A percentile compares a stretch with the other conserved stretches of the same genome.
Evolutionary conservation across 2,797 vertebrate genomes (phyloP).

Genomic region (Myoxocephalus aenaeus): DNA sequence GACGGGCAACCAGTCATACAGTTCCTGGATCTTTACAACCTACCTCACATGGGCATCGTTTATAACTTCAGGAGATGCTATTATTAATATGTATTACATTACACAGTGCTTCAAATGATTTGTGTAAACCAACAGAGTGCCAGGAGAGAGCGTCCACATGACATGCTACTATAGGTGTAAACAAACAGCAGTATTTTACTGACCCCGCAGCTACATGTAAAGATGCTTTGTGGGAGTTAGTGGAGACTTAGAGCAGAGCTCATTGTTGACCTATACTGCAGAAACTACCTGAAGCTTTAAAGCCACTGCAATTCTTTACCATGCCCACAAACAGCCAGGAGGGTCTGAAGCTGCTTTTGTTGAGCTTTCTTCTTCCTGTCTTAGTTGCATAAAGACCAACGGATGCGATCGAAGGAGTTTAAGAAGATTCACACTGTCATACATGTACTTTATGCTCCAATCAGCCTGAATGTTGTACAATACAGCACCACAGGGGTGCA

Average conservation of each 20-base stretch:
- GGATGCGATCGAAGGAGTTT: background rate
- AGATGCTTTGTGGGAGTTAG: background rate
- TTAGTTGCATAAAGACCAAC: background rate
- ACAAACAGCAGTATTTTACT: slow-evolving; percentile 58
- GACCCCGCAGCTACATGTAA: slow-evolving; percentile 4
- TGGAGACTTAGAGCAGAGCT: background rate
- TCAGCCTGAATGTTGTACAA: slow-evolving; percentile 59
- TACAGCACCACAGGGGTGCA: slow-evolving; percentile 48
- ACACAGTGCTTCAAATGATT: background rate
- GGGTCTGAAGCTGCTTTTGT: background rate
- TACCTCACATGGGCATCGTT: background rate
- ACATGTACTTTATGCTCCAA: slow-evolving; percentile 63
- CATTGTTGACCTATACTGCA: background rate
- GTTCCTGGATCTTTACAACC: background rate
- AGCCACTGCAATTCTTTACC: background rate
- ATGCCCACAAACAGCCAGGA: background rate
- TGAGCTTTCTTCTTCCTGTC: no score
- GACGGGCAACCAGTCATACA: slow-evolving; percentile 2
- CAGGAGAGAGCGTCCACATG: slow-evolving; percentile 33
- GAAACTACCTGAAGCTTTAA: background rate
- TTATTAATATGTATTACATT: background rate
- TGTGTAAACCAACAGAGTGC: slow-evolving; percentile 31
- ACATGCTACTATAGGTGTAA: slow-evolving; percentile 32
- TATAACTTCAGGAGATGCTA: background rate
- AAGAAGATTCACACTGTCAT: slow-evolving; percentile 37